Base-by-base conservation (phyloP, 2,797 vertebrate species). In the Phrynocephalus guinanensis region DNA sequence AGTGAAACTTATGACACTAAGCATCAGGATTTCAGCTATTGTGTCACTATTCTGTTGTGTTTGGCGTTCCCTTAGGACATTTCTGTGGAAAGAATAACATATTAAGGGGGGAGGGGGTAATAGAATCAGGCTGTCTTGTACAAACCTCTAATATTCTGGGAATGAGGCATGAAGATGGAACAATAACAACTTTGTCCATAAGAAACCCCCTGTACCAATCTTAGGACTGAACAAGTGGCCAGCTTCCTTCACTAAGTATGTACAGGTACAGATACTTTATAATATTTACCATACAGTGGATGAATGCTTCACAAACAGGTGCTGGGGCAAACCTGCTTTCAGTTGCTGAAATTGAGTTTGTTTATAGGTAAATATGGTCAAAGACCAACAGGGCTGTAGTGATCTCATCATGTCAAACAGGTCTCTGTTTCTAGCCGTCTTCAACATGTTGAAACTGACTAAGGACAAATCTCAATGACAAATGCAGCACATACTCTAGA, bases 271-370 rank as follows among this genome's bases (percentile, higher is more conserved):
- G 75, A 87, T 76, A 86, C 93, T 91, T 72, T 38, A 7, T 88
- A 81, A 70, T 92, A 79, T 93, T 94, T 93, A 84, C 44, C 48
- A 89, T 75, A 86, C 80, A 91, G 77, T 82, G 80, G 66, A 44
- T 77, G 86, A 90, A 38, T 67, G n/a, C 63, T 66, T 22, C 60
- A 86, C 81, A 79, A 91, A 82, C 76, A 90, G 82, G 86, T 85
- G 63, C 22, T 87, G 86, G 84, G 85, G 89, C 90, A 93, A 93
- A 9, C 87, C 16, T 68, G 66, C 67, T 73, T 89, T 85, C 81
- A 80, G 44, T 66, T 70, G 44, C 9, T 71, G 56, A 83, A 89
- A 90, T 6, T 88, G 0, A 52, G 24, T 86, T 90, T 92, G 78
- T 33, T 86, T 92, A 88, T 80, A 89, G 84, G 52, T 77, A 92